Conservation (phyloP, 2,113 vertebrate genomes). For the Hiodon alosoides region DNA sequence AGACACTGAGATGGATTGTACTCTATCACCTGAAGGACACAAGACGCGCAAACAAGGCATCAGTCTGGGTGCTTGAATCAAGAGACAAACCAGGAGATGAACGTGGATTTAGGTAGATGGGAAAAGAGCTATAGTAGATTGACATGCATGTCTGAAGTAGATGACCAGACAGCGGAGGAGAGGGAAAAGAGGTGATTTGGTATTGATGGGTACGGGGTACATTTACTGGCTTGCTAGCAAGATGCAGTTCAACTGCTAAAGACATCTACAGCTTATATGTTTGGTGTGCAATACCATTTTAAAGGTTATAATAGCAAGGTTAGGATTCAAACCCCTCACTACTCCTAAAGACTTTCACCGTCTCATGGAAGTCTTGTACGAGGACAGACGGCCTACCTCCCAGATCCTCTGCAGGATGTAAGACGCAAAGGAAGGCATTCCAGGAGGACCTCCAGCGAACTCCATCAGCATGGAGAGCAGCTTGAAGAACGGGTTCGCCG, state of each 20-base stretch:
- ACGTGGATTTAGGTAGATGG: not conserved
- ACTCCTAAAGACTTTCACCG: not conserved
- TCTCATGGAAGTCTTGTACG: not conserved
- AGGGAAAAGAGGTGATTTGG: no score
- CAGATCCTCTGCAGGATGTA: conserved; percentile 99
- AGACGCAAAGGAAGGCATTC: conserved; percentile 96
- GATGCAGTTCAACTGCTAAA: no score
- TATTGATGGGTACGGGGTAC: no score
- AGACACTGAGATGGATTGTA: conserved; percentile 98
- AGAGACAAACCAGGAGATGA: not conserved
- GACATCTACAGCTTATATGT: no score
- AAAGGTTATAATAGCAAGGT: no score
- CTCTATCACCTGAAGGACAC: conserved; percentile 81
- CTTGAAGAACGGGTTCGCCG: conserved; percentile 98
- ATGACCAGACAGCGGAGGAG: not conserved
- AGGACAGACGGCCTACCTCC: conserved; percentile 71
- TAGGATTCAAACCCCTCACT: no score
- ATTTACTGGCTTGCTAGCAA: no score
- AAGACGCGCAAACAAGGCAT: not conserved
- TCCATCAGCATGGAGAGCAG: conserved; percentile 98
- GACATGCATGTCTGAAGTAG: not conserved
- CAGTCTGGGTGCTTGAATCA: not conserved
- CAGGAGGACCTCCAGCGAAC: conserved; percentile 93
- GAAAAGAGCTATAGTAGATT: not conserved
- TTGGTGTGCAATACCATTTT: no score